phyloP scores from a whole-genome alignment of 2,113 vertebrate genomes.

The Lates calcarifer region DNA sequence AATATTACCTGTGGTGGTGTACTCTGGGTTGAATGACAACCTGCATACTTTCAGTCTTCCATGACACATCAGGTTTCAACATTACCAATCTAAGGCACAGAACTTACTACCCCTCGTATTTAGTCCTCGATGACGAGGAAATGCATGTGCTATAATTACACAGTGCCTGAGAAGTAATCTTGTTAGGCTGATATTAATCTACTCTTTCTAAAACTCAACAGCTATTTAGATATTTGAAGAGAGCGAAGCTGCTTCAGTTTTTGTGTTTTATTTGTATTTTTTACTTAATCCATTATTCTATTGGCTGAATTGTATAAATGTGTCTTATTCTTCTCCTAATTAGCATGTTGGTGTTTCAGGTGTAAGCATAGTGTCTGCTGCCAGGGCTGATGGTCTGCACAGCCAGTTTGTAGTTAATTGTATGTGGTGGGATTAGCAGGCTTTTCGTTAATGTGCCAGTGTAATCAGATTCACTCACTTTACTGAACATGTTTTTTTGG shows the following conservation, averaged over 20 bases:
- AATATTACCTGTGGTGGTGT: neutral
- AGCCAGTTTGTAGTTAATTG: constrained; percentile 10
- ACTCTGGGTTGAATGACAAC: neutral
- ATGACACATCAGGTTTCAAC: neutral
- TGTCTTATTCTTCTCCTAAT: neutral
- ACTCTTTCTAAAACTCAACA: neutral
- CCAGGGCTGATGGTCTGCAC: neutral
- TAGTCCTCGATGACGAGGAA: neutral
- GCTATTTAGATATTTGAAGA: neutral
- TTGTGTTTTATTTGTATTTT: neutral
- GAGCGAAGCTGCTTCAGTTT: constrained; percentile 7
- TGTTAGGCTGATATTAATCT: neutral
- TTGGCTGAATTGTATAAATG: neutral
- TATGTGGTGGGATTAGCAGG: constrained; percentile 8
- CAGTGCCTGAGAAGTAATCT: constrained; percentile 1
- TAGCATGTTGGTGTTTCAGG: neutral
- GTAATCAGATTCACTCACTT: constrained; percentile 14
- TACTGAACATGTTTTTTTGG: neutral
- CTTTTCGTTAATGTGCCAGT: neutral
- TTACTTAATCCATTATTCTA: too few relatives aligned
- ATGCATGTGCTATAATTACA: neutral
- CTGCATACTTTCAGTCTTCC: neutral
- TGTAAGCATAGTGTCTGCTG: neutral
- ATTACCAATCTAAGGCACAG: constrained; percentile 10
- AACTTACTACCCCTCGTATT: neutral